Percentiles rank a stretch among this genome's conserved stretches.
These are phyloP conservation scores for Lepisosteus osseus DNA, from an alignment of 2,113 vertebrate species.

Conservation along the genomic window DNA sequence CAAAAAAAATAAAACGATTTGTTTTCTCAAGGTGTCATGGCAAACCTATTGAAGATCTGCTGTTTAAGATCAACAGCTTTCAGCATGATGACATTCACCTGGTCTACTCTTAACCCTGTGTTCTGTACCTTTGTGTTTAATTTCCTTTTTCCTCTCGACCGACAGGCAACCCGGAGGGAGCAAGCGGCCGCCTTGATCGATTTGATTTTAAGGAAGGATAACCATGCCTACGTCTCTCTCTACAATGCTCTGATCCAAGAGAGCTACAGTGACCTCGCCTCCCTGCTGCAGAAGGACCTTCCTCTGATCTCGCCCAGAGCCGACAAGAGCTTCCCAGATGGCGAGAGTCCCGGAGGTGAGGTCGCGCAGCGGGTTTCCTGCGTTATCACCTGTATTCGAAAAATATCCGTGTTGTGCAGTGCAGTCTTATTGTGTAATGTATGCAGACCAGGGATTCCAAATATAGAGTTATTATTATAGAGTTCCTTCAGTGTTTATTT, in stretches of 20 bases:
- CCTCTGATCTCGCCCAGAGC: slow-evolving; percentile 56
- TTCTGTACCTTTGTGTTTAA: neutral
- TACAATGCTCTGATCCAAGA: slow-evolving; percentile 88
- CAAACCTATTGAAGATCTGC: too few relatives aligned
- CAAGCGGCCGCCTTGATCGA: slow-evolving; percentile 78
- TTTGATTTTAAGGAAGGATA: slow-evolving; percentile 82
- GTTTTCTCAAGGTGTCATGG: too few relatives aligned
- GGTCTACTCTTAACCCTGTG: too few relatives aligned
- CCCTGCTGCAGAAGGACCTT: slow-evolving; percentile 68
- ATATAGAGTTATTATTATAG: too few relatives aligned
- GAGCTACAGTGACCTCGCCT: slow-evolving; percentile 83
- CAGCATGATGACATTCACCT: too few relatives aligned
- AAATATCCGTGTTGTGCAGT: neutral
- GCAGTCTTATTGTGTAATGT: too few relatives aligned
- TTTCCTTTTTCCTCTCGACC: slow-evolving; percentile 24
- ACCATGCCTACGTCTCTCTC: slow-evolving; percentile 84
- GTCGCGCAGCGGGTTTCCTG: slow-evolving; percentile 12
- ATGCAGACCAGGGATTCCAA: too few relatives aligned
- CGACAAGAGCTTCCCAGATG: slow-evolving; percentile 58
- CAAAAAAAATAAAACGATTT: too few relatives aligned
- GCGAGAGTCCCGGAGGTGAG: slow-evolving; percentile 75
- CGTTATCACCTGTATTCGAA: neutral
- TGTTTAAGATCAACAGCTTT: too few relatives aligned
- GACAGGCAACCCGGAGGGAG: slow-evolving; percentile 73
- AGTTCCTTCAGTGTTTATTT: too few relatives aligned